Base-by-base conservation (phyloP, 2,888 invertebrate genomes). In the Netelia inedita region DNA sequence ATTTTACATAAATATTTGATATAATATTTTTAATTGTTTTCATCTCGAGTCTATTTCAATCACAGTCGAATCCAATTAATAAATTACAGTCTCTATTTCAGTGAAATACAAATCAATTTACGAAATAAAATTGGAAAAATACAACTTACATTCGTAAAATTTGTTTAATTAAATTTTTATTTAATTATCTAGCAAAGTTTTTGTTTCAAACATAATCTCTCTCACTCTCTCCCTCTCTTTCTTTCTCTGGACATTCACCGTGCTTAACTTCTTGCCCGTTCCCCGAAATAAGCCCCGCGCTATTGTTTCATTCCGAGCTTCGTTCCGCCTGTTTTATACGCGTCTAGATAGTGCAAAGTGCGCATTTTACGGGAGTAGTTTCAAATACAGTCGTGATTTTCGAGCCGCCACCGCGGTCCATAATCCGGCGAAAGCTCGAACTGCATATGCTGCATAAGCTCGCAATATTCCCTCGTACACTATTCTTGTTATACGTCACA, bases 381-480 rank as follows among this genome's bases (percentile, higher is more conserved):
- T 55, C 53, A 19, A 63, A 71, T 72, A 55, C 41, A n/a, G 55
- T 14, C 65, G 72, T 35, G 65, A 72, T 72, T 72, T 41, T 50
- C 10, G 79, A 35, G 63, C 61, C 23, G 28, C 23, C 11, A 21
- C 59, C 14, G 46, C 59, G 81, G 89, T 88, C 87, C 87, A 88
- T 88, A 90, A 90, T 87, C 89, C 87, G 89, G 90, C 89, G 87
- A 91, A 91, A 88, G 91, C 89, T 46, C 88, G 76, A 21, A 81
- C 78, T 85, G 74, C 55, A 83, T 68, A 79, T 85, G 85, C 73
- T 84, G 89, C 79, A 87, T 14, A 46, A 46, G 14, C 46, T 46
- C 14, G 46, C 14, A 46, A 46, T 46, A 46, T 46, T 14, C 14
- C 2, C 14, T 14, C 46, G 14, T 88, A 83, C 88, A 88, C 84